These are phyloP conservation scores for Latrodectus hesperus DNA, from an alignment of 2,888 invertebrate species.

Conservation along the genomic window DNA sequence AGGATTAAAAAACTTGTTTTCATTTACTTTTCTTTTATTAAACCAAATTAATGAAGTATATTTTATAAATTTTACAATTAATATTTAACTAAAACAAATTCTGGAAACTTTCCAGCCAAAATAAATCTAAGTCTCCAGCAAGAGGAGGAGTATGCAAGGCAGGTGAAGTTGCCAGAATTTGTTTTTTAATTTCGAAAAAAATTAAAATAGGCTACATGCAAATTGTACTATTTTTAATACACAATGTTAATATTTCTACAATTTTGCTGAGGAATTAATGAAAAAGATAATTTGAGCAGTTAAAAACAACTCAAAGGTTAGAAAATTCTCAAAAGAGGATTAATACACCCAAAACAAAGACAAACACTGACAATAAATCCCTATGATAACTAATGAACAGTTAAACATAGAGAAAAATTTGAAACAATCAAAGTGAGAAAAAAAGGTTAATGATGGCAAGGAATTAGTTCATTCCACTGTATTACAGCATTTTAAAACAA, in stretches of 20 bases:
- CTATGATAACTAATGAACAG: slow-evolving; percentile 24
- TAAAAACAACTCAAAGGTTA: background rate
- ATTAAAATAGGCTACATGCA: slow-evolving; percentile 54
- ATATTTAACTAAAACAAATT: slow-evolving; percentile 59
- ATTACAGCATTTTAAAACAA: slow-evolving; percentile 65
- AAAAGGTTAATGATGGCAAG: slow-evolving; percentile 61
- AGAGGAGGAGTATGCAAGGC: slow-evolving; percentile 60
- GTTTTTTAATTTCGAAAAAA: slow-evolving; percentile 39
- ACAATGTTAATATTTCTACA: slow-evolving; percentile 6
- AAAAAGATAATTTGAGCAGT: slow-evolving; percentile 24
- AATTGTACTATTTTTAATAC: slow-evolving; percentile 5
- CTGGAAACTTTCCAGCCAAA: slow-evolving; percentile 69
- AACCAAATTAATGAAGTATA: background rate
- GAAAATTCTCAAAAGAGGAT: slow-evolving; percentile 21
- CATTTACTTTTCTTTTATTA: background rate
- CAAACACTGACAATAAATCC: slow-evolving; percentile 50
- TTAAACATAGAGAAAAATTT: slow-evolving; percentile 43
- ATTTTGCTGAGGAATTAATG: slow-evolving; percentile 11
- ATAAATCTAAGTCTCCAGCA: slow-evolving; percentile 58
- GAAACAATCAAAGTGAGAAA: slow-evolving; percentile 38
- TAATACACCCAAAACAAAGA: slow-evolving; percentile 53
- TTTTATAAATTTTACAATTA: background rate
- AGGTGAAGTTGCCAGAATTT: slow-evolving; percentile 70
- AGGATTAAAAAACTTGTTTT: background rate
- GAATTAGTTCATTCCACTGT: slow-evolving; percentile 61